phyloP scores from a whole-genome alignment of 2,888 invertebrate genomes.

The Nephrocerus scutellatus region DNA sequence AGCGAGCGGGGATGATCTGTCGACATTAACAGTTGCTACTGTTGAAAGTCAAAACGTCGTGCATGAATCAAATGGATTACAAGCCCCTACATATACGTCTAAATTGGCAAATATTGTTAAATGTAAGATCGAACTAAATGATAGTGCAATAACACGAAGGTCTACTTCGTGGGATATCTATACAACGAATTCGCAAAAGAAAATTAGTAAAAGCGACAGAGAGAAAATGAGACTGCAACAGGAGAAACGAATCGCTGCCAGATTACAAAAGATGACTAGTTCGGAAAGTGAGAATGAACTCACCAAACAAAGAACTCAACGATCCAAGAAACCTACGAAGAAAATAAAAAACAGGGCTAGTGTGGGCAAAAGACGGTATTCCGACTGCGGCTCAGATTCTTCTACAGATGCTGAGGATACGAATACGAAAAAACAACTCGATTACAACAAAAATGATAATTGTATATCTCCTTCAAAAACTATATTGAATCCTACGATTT shows the following conservation, averaged over 20 bases:
- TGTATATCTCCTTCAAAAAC: neutral
- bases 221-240: slow-evolving; percentile 43
- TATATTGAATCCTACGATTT: too few relatives aligned
- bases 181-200: slow-evolving; percentile 30
- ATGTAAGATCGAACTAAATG: slow-evolving; percentile 15
- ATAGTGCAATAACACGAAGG: slow-evolving; percentile 16
- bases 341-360: slow-evolving; percentile 18
- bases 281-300: slow-evolving; percentile 49
- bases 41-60: slow-evolving; percentile 14
- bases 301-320: slow-evolving; percentile 32
- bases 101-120: slow-evolving; percentile 8
- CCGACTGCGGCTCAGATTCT: slow-evolving; percentile 28
- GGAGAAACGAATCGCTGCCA: slow-evolving; percentile 40
- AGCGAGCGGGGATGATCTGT: slow-evolving; percentile 30
- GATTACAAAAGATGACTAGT: slow-evolving; percentile 47
- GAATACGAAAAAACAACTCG: neutral
- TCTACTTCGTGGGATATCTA: slow-evolving; percentile 18
- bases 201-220: slow-evolving; percentile 37
- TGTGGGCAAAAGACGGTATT: too few relatives aligned
- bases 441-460: neutral
- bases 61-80: slow-evolving; percentile 14
- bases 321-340: slow-evolving; percentile 36
- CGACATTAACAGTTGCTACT: slow-evolving; percentile 19
- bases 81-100: neutral
- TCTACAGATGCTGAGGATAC: slow-evolving; percentile 12